phyloP scores from a whole-genome alignment of 2,113 vertebrate species.

The Gracilinanus agilis region DNA sequence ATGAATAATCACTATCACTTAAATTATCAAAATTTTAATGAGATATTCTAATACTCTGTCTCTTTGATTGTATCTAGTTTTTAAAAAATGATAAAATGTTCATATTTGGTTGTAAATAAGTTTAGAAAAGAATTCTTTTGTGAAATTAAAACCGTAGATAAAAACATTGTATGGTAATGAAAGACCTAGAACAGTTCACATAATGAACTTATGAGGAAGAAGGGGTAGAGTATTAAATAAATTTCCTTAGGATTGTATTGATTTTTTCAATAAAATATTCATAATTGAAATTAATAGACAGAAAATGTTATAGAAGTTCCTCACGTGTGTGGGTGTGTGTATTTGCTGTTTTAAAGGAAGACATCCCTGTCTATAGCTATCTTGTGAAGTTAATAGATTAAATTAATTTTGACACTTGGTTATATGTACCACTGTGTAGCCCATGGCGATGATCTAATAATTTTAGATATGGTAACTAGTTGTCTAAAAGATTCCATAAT shows the following conservation, averaged over 20 bases:
- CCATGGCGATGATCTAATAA: constrained; percentile 80
- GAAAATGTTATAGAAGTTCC: constrained; percentile 36
- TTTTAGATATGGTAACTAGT: constrained; percentile 76
- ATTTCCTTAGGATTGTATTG: not conserved
- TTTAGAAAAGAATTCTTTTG: not conserved
- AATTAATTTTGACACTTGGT: constrained; percentile 82
- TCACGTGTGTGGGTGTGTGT: constrained; percentile 42
- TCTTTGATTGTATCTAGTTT: not conserved
- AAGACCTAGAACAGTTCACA: not conserved
- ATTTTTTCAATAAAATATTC: not conserved
- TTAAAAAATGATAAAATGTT: not conserved
- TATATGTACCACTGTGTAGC: constrained; percentile 77
- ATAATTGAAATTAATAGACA: not conserved
- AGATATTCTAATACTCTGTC: not conserved
- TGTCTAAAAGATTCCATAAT: constrained; percentile 80
- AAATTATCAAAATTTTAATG: not conserved
- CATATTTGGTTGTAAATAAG: not conserved
- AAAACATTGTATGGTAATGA: not conserved
- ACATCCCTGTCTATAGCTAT: constrained; percentile 68
- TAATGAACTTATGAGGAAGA: not conserved
- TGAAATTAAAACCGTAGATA: not conserved
- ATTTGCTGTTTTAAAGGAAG: constrained; percentile 68
- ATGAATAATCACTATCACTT: not conserved
- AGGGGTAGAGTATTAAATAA: not conserved
- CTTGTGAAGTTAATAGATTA: constrained; percentile 75